Conservation (phyloP, 2,797 vertebrate genomes). For the Ibycter americanus region DNA sequence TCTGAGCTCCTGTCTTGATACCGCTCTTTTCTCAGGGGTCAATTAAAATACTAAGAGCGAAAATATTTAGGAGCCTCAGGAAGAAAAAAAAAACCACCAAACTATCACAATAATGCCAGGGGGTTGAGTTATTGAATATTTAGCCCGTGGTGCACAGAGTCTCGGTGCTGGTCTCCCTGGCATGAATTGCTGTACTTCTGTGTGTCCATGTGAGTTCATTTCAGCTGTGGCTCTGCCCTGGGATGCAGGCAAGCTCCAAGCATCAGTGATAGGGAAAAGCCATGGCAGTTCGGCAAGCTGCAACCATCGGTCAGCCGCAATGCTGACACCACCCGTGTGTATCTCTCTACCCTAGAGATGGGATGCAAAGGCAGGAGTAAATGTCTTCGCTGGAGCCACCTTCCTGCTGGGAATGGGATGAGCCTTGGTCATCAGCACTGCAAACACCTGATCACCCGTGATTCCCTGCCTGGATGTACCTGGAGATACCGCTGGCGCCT, state of each 20-base stretch:
- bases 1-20: constrained; percentile 31
- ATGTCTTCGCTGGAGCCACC: neutral
- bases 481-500: neutral
- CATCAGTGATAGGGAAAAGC: neutral
- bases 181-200: neutral
- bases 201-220: neutral
- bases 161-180: neutral
- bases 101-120: neutral
- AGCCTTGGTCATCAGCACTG: neutral
- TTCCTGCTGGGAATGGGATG: neutral
- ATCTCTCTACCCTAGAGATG: neutral
- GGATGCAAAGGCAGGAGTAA: neutral
- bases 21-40: constrained; percentile 36
- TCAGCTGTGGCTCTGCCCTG: neutral
- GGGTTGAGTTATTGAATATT: neutral
- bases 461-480: neutral
- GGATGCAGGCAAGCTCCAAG: neutral
- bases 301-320: neutral
- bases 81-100: neutral
- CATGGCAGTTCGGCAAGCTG: neutral
- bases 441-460: neutral
- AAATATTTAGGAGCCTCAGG: neutral
- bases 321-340: too few species aligned
- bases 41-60: constrained; percentile 35
- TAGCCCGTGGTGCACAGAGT: neutral